A percentile compares a stretch with the other conserved stretches of the same genome.
phyloP scores from a whole-genome alignment of 2,797 vertebrate genomes.

The Coracias cyanogaster region DNA sequence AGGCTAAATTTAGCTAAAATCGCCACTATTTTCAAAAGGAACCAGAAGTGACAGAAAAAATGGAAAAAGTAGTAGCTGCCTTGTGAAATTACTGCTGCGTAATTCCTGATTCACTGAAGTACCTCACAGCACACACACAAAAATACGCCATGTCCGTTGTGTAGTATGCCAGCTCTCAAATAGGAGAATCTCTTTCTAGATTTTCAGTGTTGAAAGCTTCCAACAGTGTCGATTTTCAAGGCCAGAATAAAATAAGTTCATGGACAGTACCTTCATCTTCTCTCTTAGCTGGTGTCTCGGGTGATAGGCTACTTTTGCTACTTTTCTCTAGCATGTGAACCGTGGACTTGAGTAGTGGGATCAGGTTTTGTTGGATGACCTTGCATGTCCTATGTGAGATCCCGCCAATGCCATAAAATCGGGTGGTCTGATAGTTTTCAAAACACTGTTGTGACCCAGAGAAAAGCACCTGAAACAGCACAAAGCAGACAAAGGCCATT shows the following conservation, averaged over 20 bases:
- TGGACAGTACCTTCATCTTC: neutral
- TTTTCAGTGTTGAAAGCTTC: neutral
- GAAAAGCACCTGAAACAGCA: constrained; percentile 78
- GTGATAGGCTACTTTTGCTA: neutral
- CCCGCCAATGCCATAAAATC: constrained; percentile 45
- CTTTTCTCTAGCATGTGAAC: constrained; percentile 78
- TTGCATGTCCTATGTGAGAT: constrained; percentile 3
- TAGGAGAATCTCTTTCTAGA: neutral
- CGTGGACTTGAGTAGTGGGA: constrained; percentile 83
- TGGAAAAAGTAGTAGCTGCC: neutral
- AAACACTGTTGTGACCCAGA: constrained; percentile 80
- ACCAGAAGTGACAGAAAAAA: neutral
- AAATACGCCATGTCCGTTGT: neutral
- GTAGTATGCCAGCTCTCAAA: no score
- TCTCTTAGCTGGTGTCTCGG: neutral
- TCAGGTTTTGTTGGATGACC: constrained; percentile 77
- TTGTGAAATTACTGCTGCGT: neutral
- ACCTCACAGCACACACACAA: neutral
- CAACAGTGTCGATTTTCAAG: neutral
- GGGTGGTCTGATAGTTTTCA: constrained; percentile 80
- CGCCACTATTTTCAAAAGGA: neutral
- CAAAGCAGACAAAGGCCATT: neutral
- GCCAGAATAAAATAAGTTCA: neutral
- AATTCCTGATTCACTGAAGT: neutral
- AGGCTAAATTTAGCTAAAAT: neutral